Evolutionary conservation across 2,888 invertebrate species (phyloP).

Genomic region (Drosophila nr. medialis): DNA sequence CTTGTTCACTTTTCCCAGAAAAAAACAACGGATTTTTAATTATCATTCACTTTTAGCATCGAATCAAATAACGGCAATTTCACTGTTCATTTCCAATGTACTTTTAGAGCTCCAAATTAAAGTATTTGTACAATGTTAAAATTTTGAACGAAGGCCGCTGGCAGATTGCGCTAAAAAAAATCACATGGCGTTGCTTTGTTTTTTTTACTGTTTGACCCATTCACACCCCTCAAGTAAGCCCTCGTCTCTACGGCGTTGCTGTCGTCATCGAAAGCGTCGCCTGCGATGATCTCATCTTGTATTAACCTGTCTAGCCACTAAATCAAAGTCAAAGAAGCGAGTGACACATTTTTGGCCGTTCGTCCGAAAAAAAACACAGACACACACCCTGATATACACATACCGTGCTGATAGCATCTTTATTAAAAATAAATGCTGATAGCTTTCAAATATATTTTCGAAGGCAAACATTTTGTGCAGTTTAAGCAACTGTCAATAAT

Average conservation of each 20-base stretch:
- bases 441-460: conserved; percentile 53
- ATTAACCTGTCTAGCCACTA: conserved; percentile 80
- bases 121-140: conserved; percentile 65
- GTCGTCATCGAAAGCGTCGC: conserved; percentile 40
- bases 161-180: conserved; percentile 26
- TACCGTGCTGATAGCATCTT: conserved; percentile 68
- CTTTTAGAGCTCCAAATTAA: conserved; percentile 41
- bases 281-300: conserved; percentile 73
- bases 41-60: conserved; percentile 4
- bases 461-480: conserved; percentile 55
- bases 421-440: conserved; percentile 77
- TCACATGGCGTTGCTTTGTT: conserved; percentile 33
- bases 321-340: conserved; percentile 76
- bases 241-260: not conserved
- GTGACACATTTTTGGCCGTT: conserved; percentile 69
- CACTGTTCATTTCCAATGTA: conserved; percentile 10
- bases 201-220: conserved; percentile 16
- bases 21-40: not conserved
- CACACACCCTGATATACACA: conserved; percentile 23
- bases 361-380: conserved; percentile 41
- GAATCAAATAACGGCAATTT: conserved; percentile 39
- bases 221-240: not conserved
- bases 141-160: conserved; percentile 53
- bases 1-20: not conserved
- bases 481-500: conserved; percentile 7